Percentiles rank a stretch among this genome's conserved stretches.
These are phyloP conservation scores for Pedionomus torquatus DNA, from an alignment of 2,113 vertebrate genomes.

Conservation along the genomic window DNA sequence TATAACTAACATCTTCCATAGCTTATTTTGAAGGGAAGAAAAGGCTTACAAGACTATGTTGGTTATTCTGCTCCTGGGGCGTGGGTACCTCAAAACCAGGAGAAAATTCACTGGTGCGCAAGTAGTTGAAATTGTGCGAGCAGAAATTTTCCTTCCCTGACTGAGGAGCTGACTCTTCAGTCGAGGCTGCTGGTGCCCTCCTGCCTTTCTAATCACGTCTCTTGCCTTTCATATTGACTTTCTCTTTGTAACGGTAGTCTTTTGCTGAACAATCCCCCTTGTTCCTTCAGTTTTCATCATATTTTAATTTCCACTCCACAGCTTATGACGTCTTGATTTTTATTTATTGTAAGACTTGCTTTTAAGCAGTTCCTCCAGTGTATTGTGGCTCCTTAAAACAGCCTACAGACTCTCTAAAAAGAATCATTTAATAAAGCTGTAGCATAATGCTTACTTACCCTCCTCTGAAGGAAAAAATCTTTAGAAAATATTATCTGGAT, in stretches of 20 bases:
- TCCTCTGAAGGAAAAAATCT: neutral
- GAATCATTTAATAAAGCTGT: neutral
- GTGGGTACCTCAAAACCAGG: neutral
- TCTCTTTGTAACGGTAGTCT: neutral
- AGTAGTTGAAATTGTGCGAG: neutral
- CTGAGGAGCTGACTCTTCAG: neutral
- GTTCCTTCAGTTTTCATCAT: neutral
- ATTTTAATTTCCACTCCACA: neutral
- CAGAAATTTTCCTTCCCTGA: neutral
- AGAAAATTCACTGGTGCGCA: neutral
- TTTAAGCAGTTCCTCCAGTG: neutral
- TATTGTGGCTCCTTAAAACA: neutral
- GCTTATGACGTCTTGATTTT: neutral
- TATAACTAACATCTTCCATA: neutral
- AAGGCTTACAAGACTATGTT: neutral
- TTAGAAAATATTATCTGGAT: neutral
- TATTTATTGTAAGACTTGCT: neutral
- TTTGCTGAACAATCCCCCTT: neutral
- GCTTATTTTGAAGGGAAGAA: neutral
- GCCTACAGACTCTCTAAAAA: neutral
- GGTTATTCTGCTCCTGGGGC: neutral
- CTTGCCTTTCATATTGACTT: neutral
- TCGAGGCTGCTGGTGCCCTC: rapidly evolving
- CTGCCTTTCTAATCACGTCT: neutral
- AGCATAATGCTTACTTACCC: neutral